A percentile compares a stretch with the other conserved stretches of the same genome.
These are phyloP conservation scores for Acanthis flammea DNA, from an alignment of 2,797 vertebrate genomes.

Conservation along the genomic window DNA sequence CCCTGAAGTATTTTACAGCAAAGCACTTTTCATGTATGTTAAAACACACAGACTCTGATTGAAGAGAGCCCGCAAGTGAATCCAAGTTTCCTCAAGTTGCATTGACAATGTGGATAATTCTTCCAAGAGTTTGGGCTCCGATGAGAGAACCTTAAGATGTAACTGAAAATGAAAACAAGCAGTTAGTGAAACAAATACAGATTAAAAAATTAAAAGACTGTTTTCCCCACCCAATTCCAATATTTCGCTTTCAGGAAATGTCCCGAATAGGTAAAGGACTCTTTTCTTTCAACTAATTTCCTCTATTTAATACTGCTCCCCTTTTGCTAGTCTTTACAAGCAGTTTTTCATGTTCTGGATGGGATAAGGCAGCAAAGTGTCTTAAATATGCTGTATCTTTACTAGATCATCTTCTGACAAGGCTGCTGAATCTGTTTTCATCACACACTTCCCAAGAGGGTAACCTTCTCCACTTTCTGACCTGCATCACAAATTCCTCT, in stretches of 20 bases:
- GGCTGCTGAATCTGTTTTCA: background rate
- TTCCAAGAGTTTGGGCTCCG: constrained; percentile 80
- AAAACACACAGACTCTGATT: constrained; percentile 91
- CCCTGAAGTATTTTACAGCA: constrained; percentile 75
- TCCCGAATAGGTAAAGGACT: background rate
- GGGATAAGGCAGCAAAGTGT: background rate
- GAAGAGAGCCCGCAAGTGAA: constrained; percentile 81
- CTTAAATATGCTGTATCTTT: background rate
- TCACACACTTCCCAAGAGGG: background rate
- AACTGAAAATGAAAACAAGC: constrained; percentile 77
- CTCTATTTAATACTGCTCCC: background rate
- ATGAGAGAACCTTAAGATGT: constrained; percentile 83
- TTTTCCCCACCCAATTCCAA: background rate
- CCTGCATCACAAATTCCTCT: background rate
- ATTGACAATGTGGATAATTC: constrained; percentile 77
- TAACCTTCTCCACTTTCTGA: background rate
- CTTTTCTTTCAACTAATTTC: background rate
- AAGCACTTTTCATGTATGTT: constrained; percentile 90
- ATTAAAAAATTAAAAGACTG: background rate
- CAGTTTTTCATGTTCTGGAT: background rate
- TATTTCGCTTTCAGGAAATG: background rate
- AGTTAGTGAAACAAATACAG: background rate
- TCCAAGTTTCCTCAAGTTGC: constrained; percentile 85
- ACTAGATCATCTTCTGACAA: background rate
- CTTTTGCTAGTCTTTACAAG: background rate